A percentile compares a stretch with the other conserved stretches of the same genome.
phyloP scores from a whole-genome alignment of 2,797 vertebrate species.

The Aphelocoma californica region DNA sequence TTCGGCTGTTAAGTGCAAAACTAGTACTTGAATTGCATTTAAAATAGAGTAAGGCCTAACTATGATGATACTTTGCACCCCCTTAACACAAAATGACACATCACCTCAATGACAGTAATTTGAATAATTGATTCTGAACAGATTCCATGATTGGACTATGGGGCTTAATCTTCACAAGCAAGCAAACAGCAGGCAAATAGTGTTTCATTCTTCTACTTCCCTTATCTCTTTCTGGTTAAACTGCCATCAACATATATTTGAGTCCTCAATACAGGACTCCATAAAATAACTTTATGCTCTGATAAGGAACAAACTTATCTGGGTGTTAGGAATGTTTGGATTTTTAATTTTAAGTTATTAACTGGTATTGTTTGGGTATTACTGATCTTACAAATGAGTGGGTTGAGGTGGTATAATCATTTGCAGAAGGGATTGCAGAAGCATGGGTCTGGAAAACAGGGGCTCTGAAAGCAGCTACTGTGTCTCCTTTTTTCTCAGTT shows the following conservation, averaged over 20 bases:
- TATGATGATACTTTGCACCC: not conserved
- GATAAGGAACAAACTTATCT: not conserved
- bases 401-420: not conserved
- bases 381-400: not conserved
- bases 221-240: not conserved
- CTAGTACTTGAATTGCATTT: not conserved
- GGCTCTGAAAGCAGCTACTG: not conserved
- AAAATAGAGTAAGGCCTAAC: not conserved
- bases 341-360: not conserved
- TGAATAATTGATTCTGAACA: not conserved
- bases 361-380: not conserved
- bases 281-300: not conserved
- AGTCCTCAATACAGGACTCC: not conserved
- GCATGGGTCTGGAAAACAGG: not conserved
- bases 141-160: not conserved
- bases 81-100: not conserved
- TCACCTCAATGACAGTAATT: not conserved
- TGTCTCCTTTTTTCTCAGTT: not conserved
- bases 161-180: not conserved
- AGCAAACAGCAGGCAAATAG: not conserved
- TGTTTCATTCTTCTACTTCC: not conserved
- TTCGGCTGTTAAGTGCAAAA: not conserved
- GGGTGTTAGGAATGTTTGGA: not conserved
- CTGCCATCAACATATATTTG: not conserved
- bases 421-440: not conserved